These are phyloP conservation scores for Ectemnius continuus DNA, from an alignment of 2,888 invertebrate species.

Conservation along the genomic window DNA sequence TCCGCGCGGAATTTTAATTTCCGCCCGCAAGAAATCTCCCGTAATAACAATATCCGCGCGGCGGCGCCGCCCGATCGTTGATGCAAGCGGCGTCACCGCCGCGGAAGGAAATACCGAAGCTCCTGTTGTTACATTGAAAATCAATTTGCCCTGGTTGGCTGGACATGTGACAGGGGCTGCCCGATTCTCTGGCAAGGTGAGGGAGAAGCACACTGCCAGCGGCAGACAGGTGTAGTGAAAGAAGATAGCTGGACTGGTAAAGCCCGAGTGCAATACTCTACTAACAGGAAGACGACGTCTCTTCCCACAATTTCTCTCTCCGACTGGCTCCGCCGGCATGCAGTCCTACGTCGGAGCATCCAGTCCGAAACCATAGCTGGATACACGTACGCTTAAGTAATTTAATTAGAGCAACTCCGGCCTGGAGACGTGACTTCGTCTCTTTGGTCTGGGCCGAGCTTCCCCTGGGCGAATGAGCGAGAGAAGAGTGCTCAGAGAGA, in stretches of 20 bases:
- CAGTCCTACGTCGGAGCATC: constrained; percentile 65
- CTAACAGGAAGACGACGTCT: constrained; percentile 65
- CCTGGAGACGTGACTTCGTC: constrained; percentile 76
- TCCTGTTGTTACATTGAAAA: too few relatives aligned
- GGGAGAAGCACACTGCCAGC: constrained; percentile 16
- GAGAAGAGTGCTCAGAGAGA: constrained; percentile 29
- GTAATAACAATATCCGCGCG: neutral
- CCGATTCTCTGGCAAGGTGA: neutral
- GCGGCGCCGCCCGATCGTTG: neutral
- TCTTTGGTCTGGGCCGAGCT: constrained; percentile 65
- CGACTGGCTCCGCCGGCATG: constrained; percentile 55
- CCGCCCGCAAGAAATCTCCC: neutral
- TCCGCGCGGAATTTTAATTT: constrained; percentile 32
- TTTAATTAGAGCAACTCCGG: constrained; percentile 78
- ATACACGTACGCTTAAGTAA: constrained; percentile 78
- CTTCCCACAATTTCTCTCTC: constrained; percentile 20
- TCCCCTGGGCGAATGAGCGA: constrained; percentile 14
- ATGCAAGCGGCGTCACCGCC: too few relatives aligned
- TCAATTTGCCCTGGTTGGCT: too few relatives aligned
- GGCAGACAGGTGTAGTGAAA: constrained; percentile 11
- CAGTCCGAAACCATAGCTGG: constrained; percentile 69
- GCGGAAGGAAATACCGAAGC: too few relatives aligned
- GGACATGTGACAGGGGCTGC: neutral
- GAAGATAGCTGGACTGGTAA: constrained; percentile 49
- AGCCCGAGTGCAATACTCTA: constrained; percentile 61